A percentile compares a stretch with the other conserved stretches of the same genome.
phyloP scores from a whole-genome alignment of 2,113 vertebrate species.

The Indri indri region DNA sequence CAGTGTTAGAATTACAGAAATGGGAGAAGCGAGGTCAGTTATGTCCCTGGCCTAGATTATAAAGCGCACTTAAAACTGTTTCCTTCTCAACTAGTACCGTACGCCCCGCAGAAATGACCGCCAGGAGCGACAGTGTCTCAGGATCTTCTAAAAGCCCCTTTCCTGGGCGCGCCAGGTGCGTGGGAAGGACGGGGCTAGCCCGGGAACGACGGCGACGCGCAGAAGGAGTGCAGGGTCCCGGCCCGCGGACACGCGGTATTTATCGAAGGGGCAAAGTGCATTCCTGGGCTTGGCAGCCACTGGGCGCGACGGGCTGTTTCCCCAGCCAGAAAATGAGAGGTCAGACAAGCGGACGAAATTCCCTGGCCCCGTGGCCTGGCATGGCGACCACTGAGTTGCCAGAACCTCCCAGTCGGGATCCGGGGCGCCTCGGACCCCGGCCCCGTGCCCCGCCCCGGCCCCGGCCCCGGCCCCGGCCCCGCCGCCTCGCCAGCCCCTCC shows the following conservation, averaged over 20 bases:
- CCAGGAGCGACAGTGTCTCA: neutral
- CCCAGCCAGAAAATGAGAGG: neutral
- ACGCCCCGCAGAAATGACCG: neutral
- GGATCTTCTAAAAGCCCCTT: neutral
- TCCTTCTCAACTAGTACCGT: neutral
- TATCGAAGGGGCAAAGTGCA: neutral
- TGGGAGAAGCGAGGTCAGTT: neutral
- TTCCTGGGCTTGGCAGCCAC: neutral
- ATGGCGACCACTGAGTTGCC: neutral
- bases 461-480: neutral
- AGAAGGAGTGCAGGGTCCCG: neutral
- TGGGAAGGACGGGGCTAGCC: neutral
- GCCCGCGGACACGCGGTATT: neutral
- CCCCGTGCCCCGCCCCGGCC: constrained; percentile 15
- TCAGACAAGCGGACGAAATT: neutral
- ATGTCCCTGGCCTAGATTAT: neutral
- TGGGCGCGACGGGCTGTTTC: neutral
- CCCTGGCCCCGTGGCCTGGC: neutral
- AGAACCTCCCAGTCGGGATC: neutral
- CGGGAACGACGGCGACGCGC: neutral
- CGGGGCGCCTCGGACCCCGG: neutral
- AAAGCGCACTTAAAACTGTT: neutral
- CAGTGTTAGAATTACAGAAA: neutral
- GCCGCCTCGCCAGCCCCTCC: neutral
- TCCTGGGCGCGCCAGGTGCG: neutral